phyloP scores from a whole-genome alignment of 2,797 vertebrate genomes.

The Lagorchestes hirsutus region DNA sequence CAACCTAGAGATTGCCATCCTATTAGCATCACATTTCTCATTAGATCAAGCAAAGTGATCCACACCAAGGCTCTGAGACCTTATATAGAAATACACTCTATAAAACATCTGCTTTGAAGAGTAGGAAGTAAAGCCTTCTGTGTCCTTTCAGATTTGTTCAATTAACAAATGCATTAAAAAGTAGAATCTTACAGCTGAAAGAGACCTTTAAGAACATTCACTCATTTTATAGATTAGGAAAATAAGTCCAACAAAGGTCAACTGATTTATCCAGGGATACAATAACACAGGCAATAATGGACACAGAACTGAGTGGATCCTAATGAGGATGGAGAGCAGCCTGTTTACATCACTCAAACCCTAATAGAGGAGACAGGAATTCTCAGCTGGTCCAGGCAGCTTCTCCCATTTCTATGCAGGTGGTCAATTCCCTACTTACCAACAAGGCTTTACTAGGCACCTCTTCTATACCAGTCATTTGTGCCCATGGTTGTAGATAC shows the following conservation, averaged over 20 bases:
- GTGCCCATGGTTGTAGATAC: not conserved
- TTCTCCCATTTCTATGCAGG: not conserved
- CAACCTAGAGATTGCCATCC: not conserved
- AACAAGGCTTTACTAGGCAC: not conserved
- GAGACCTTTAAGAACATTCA: not conserved
- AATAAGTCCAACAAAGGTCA: not conserved
- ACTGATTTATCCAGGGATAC: not conserved
- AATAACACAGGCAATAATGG: not conserved
- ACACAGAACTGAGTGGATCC: not conserved
- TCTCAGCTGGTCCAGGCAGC: not conserved
- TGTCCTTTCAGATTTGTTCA: not conserved
- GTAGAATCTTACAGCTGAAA: not conserved
- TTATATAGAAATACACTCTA: not conserved
- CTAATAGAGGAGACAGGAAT: not conserved
- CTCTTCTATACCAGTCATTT: not conserved
- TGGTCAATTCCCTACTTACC: not conserved
- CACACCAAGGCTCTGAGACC: not conserved
- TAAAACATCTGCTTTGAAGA: not conserved
- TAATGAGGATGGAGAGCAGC: not conserved
- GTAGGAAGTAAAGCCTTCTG: not conserved
- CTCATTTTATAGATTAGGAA: not conserved
- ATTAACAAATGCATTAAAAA: not conserved
- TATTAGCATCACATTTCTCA: not conserved
- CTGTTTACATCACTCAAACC: not conserved
- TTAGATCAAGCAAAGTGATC: not conserved